Conservation (phyloP, 1,140 invertebrate genomes). For the Drosophila pallidifrons region DNA sequence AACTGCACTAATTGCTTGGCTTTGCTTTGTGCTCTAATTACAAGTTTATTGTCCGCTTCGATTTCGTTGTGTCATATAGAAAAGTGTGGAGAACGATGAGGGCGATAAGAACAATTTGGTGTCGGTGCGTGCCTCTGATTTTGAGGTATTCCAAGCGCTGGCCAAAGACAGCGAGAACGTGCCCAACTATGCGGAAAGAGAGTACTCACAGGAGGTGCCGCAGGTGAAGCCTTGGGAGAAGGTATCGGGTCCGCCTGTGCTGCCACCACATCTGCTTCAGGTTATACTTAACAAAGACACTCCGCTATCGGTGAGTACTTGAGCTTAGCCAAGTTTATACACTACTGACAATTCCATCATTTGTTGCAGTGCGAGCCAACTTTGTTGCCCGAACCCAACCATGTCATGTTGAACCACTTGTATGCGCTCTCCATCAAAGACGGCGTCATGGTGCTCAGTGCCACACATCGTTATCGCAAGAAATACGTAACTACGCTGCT, state of each 20-base stretch:
- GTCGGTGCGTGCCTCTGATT: slow-evolving; percentile 96
- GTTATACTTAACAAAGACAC: slow-evolving; percentile 99
- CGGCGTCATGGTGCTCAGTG: slow-evolving; percentile 99
- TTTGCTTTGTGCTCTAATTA: slow-evolving; percentile 39
- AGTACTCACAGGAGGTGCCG: slow-evolving; percentile 96
- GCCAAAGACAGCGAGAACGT: slow-evolving; percentile 95
- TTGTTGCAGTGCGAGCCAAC: slow-evolving; percentile 96
- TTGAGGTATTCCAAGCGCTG: slow-evolving; percentile 98
- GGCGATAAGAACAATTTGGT: slow-evolving; percentile 97
- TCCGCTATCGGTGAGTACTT: slow-evolving; percentile 90
- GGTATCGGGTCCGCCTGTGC: slow-evolving; percentile 96
- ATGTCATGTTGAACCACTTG: slow-evolving; percentile 99
- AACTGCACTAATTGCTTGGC: slow-evolving; percentile 12
- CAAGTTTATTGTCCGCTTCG: slow-evolving; percentile 25
- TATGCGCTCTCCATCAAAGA: slow-evolving; percentile 99
- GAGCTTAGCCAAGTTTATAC: background rate
- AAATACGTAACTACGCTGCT: slow-evolving; percentile 99
- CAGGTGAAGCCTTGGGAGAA: slow-evolving; percentile 96
- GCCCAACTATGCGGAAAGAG: slow-evolving; percentile 89
- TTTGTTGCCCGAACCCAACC: slow-evolving; percentile 98
- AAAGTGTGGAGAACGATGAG: slow-evolving; percentile 93
- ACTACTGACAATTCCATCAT: slow-evolving; percentile 29
- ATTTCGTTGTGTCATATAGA: slow-evolving; percentile 86
- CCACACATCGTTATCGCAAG: slow-evolving; percentile 98
- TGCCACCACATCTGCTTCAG: slow-evolving; percentile 98